Percentiles rank a stretch among this genome's conserved stretches.
Evolutionary conservation across 2,888 invertebrate genomes (phyloP).

Genomic region (Euproctis similis): DNA sequence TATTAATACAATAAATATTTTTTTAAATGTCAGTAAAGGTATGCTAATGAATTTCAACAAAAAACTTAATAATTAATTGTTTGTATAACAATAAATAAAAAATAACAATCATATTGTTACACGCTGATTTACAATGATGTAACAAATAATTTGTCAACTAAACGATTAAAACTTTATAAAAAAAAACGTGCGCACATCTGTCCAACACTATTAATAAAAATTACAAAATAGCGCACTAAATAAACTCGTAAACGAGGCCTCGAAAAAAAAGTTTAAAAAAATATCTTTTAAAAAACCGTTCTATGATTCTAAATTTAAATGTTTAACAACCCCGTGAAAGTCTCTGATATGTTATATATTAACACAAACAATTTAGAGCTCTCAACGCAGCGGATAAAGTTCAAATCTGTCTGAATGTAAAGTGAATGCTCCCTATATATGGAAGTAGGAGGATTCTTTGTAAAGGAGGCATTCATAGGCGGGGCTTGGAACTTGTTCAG

Average conservation of each 20-base stretch:
- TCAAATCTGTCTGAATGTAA: background rate
- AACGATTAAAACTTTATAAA: conserved; percentile 20
- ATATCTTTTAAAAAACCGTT: conserved; percentile 30
- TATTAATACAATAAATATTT: too few relatives aligned
- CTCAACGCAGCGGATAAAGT: too few relatives aligned
- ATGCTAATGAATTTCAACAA: too few relatives aligned
- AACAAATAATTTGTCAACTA: conserved; percentile 44
- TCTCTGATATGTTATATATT: conserved; percentile 6
- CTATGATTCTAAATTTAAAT: conserved; percentile 49
- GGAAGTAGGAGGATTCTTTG: conserved; percentile 29
- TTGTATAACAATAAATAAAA: conserved; percentile 26
- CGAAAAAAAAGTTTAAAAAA: conserved; percentile 52
- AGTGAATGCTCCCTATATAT: conserved; percentile 1
- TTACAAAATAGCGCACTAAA: conserved; percentile 41
- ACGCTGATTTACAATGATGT: conserved; percentile 14
- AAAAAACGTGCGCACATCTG: conserved; percentile 39
- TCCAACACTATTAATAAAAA: conserved; percentile 20
- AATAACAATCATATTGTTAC: conserved; percentile 21
- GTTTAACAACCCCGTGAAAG: conserved; percentile 40
- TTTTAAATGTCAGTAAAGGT: too few relatives aligned
- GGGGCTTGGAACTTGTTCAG: conserved; percentile 20
- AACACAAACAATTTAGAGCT: background rate
- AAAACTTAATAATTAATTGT: conserved; percentile 17
- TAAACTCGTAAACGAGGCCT: conserved; percentile 63
- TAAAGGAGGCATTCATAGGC: conserved; percentile 38